These are phyloP conservation scores for Sarcophaga rosellei DNA, from an alignment of 2,888 invertebrate species.

Conservation along the genomic window DNA sequence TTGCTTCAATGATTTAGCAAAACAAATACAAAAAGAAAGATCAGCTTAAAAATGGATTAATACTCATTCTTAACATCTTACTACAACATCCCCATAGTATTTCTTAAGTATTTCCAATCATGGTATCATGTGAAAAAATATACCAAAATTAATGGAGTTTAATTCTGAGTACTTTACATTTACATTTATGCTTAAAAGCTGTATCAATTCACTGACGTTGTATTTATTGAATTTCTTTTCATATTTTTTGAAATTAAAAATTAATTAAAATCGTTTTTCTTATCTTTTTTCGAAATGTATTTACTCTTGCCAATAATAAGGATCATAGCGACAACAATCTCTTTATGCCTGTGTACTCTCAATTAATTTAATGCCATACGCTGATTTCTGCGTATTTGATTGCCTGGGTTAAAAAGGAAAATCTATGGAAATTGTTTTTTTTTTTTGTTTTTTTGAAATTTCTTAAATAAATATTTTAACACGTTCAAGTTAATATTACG, in stretches of 20 bases:
- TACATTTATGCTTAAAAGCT: no score
- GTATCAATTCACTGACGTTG: no score
- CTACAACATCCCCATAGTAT: no score
- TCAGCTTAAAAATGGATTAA: no score
- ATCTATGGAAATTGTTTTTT: conserved; percentile 38
- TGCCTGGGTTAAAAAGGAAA: conserved; percentile 2
- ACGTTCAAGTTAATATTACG: conserved; percentile 33
- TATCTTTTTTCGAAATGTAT: conserved; percentile 5
- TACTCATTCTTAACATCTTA: no score
- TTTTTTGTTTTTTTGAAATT: background rate
- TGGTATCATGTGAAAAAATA: no score
- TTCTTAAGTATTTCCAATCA: no score
- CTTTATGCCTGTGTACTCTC: background rate
- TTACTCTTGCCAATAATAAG: background rate
- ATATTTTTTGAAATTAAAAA: background rate
- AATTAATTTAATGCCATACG: background rate
- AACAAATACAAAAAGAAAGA: no score
- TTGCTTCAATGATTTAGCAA: no score
- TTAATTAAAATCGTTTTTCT: background rate
- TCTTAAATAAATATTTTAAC: conserved; percentile 48
- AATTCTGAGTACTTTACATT: no score
- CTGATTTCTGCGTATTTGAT: background rate
- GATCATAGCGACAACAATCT: conserved; percentile 9
- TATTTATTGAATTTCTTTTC: background rate
- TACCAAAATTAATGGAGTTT: no score